Evolutionary conservation across 2,888 invertebrate species (phyloP).

Genomic region (Clepsis dumicolana): DNA sequence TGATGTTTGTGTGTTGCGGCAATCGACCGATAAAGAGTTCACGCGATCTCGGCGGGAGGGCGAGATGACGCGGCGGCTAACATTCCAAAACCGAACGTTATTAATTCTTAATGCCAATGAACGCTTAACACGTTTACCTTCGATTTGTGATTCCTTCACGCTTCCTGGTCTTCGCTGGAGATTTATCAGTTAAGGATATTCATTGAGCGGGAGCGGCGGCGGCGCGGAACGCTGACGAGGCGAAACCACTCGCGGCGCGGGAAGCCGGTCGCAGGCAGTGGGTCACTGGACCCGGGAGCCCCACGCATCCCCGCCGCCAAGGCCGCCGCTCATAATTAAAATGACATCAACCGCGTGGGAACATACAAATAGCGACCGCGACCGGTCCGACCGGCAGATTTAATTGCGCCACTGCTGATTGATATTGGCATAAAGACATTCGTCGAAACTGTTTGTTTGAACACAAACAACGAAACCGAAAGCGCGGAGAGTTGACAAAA

Average conservation of each 20-base stretch:
- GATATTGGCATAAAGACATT: conserved; percentile 72
- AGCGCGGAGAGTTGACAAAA: conserved; percentile 67
- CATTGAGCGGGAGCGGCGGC: conserved; percentile 57
- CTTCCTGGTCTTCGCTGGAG: conserved; percentile 56
- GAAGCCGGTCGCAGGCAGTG: conserved; percentile 69
- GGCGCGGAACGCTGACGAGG: conserved; percentile 71
- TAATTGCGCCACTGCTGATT: conserved; percentile 73
- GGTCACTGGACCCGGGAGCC: conserved; percentile 73
- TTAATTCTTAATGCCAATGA: conserved; percentile 82
- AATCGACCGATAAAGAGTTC: conserved; percentile 77
- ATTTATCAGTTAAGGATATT: conserved; percentile 58
- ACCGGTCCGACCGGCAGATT: conserved; percentile 77
- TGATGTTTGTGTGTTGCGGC: conserved; percentile 49
- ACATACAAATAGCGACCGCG: conserved; percentile 76
- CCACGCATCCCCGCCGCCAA: conserved; percentile 65
- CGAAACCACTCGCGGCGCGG: conserved; percentile 61
- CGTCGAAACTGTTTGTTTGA: conserved; percentile 59
- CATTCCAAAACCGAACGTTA: conserved; percentile 75
- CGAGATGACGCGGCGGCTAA: conserved; percentile 70
- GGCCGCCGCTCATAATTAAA: conserved; percentile 79
- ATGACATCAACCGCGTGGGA: conserved; percentile 85
- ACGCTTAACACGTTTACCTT: conserved; percentile 78
- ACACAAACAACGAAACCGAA: conserved; percentile 70
- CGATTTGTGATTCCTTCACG: conserved; percentile 59
- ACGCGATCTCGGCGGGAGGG: conserved; percentile 79